Base-by-base conservation (phyloP, 1,140 invertebrate genomes). In the Coelopa frigida region DNA sequence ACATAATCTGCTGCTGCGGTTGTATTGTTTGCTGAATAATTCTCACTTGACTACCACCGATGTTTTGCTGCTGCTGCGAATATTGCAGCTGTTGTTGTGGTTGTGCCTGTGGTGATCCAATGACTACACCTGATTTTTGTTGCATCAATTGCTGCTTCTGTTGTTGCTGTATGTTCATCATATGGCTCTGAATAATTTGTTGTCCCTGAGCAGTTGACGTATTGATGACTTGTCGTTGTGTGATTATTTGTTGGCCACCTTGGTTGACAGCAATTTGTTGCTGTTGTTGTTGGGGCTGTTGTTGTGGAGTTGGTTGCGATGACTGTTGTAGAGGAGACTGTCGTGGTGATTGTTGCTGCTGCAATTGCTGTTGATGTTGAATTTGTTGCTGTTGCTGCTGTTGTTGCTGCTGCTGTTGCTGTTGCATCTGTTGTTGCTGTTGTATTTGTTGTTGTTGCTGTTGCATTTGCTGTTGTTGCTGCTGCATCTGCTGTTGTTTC, bases 181-280 rank as follows among this genome's bases (percentile, higher is more conserved):
- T 62, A 46, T 67, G 63, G 36, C 56, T 62, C 44, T 69, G 66
- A 14, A 69, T 68, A 20, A 68, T 62, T 43, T 69, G 66, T 6
- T 68, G 66, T 3, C 66, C 66, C 33, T 69, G 66, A 1, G 58
- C 55, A 4, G 65, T 66, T 2, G 65, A 64, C 4, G 66, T 68
- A 36, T 68, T 69, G 6, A 69, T 69, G 0, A 68, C 57, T 38
- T 69, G 66, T 3, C 62, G 53, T 26, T 69, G 66, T 3, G 59
- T 57, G 8, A 69, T 62, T 4, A 68, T 55, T 38, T 48, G 48
- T 36, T 54, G 50, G 26, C 48, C 51, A 20, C 46, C 48, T 8
- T 46, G 58, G 14, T 50, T 54, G 42, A 38, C 15, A 5, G 44
- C 12, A 23, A 40, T 12, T 29, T 48, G 35, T 18, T 43, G 43